Evolutionary conservation across 2,888 invertebrate species (phyloP), one percentile per base, ranked within the genome.

Genomic region (Branchellion lobata): DNA sequence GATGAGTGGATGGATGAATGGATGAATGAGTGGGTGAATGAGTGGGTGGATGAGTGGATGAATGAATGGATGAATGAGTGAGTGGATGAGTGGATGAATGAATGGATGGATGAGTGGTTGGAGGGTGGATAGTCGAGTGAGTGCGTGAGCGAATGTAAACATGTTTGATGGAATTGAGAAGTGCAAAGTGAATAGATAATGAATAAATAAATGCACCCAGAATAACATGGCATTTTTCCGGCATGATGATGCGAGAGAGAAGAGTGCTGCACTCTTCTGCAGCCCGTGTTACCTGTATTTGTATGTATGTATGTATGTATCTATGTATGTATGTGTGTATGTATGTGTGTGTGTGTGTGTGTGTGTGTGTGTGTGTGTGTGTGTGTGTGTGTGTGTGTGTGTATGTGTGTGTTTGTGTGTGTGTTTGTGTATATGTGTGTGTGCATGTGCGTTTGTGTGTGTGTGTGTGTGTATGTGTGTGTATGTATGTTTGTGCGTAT

Each of bases 231-330:
- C 92, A 91, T 86, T 93, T 91, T 82, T 92, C 92, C 0, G 94
- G 92, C 1, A 95, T 94, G 84, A 96, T 90, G 65, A 93, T 92
- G 29, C 90, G 90, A 68, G 95, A 95, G 81, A 95, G 91, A 53
- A 91, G 90, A 73, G 91, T 90, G 0, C 92, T 91, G 84, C 94
- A 94, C 72, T 92, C 92, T 86, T 97, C 97, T 0, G 96, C 94
- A 68, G 93, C 92, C 78, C 94, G 90, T 82, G 92, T 91, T 81
- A 94, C 92, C 91, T 92, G 85, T 21, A 14, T 24, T 8, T 27
- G 24, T 36, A n/a, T 27, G 74, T 36, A 40, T 21, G 14, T 36
- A 24, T 21, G 51, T 51, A 24, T n/a, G 27, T n/a, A 40, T n/a
- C 40, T 5, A 24, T 18, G 24, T 36, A 18, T 5, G 74, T 40